These are phyloP conservation scores for Nyleta sp. DNA, from an alignment of 2,888 invertebrate species.

Conservation along the genomic window DNA sequence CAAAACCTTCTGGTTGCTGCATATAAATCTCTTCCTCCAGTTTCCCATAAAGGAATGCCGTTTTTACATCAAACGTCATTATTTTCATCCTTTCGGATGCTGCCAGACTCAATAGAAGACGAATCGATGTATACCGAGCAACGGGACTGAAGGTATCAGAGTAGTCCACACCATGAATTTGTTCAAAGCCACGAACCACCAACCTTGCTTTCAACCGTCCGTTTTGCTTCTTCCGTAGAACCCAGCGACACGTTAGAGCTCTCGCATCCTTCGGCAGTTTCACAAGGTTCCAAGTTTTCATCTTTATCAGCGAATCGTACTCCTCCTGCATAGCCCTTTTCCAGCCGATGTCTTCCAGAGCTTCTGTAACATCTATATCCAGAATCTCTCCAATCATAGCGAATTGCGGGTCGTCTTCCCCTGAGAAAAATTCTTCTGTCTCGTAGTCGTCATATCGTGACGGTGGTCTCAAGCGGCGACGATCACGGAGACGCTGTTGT, in stretches of 20 bases:
- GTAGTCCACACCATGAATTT: constrained; percentile 70
- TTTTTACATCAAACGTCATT: constrained; percentile 72
- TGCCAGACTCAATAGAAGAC: constrained; percentile 67
- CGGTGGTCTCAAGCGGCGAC: not conserved
- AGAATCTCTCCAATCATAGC: too few species aligned
- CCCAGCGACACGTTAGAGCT: not conserved
- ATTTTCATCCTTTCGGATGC: constrained; percentile 28
- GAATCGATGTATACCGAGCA: constrained; percentile 67
- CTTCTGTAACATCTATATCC: constrained; percentile 43
- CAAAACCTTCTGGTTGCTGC: constrained; percentile 75
- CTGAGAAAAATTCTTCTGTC: not conserved
- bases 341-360: constrained; percentile 68
- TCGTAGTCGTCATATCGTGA: not conserved
- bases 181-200: constrained; percentile 68
- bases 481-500: too few species aligned
- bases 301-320: constrained; percentile 3
- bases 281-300: constrained; percentile 6
- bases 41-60: constrained; percentile 72
- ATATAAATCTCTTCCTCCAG: constrained; percentile 73
- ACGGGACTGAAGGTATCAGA: constrained; percentile 74
- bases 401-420: too few species aligned
- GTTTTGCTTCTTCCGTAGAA: not conserved
- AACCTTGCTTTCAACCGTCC: constrained; percentile 52
- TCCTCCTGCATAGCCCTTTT: constrained; percentile 23
- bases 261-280: not conserved